phyloP scores from a whole-genome alignment of 2,888 invertebrate species.

The Sarcophaga variegata region DNA sequence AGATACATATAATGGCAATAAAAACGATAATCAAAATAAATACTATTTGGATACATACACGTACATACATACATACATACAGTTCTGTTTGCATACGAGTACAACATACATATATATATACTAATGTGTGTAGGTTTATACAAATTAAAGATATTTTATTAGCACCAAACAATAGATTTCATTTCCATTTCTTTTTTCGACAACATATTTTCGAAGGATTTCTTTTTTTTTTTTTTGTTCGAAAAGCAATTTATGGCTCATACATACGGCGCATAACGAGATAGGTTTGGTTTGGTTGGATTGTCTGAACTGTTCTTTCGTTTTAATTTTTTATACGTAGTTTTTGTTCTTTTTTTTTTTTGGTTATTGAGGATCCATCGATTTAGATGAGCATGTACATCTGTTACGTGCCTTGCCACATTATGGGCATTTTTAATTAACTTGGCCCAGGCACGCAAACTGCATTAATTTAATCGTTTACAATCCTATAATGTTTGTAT shows the following conservation, averaged over 20 bases:
- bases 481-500: slow-evolving; percentile 24
- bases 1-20: too few relatives aligned
- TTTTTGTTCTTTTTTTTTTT: background rate
- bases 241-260: slow-evolving; percentile 59
- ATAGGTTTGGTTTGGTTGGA: slow-evolving; percentile 50
- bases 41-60: background rate
- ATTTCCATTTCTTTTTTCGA: background rate
- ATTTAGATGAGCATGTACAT: slow-evolving; percentile 55
- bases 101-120: background rate
- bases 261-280: slow-evolving; percentile 48
- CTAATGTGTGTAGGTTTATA: background rate
- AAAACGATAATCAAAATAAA: background rate
- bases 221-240: background rate
- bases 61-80: background rate
- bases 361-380: slow-evolving; percentile 53
- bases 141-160: slow-evolving; percentile 3
- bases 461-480: slow-evolving; percentile 68
- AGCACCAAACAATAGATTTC: slow-evolving; percentile 37
- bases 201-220: slow-evolving; percentile 13
- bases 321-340: background rate
- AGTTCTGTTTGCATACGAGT: background rate
- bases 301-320: slow-evolving; percentile 22
- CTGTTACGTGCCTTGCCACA: slow-evolving; percentile 64
- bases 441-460: slow-evolving; percentile 68
- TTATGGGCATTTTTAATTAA: slow-evolving; percentile 70